phyloP scores from a whole-genome alignment of 2,113 vertebrate genomes.

The Spheniscus mendiculus region DNA sequence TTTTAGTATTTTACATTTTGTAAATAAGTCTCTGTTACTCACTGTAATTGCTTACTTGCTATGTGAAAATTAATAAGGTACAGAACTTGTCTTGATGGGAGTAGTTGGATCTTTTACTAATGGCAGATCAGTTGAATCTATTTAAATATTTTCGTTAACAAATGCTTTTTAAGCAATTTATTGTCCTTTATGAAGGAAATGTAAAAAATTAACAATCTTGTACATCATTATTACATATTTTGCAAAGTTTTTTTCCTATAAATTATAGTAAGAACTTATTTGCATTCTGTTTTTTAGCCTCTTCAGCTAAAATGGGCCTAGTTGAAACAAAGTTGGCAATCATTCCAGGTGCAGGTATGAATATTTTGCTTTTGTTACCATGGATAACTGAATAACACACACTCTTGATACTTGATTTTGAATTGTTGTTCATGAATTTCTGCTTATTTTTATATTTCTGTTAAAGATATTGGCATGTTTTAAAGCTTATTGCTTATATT shows the following conservation, averaged over 20 bases:
- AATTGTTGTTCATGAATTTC: not conserved
- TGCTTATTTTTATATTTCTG: not conserved
- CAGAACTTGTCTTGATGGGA: not conserved
- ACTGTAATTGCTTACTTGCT: not conserved
- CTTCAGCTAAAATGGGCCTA: constrained; percentile 93
- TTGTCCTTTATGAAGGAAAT: not conserved
- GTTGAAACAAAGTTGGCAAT: constrained; percentile 95
- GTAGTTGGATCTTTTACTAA: not conserved
- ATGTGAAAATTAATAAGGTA: not conserved
- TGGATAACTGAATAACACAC: not conserved
- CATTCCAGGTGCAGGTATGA: constrained; percentile 94
- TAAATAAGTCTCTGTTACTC: not conserved
- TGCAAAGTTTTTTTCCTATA: not conserved
- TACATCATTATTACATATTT: not conserved
- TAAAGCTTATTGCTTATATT: not conserved
- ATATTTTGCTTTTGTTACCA: not conserved
- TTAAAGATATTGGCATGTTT: not conserved
- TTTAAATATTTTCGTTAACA: not conserved
- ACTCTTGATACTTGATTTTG: not conserved
- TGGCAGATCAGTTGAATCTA: not conserved
- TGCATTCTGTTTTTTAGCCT: constrained; percentile 74
- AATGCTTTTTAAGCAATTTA: not conserved
- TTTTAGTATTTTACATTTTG: not conserved
- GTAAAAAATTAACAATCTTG: not conserved
- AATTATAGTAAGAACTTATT: not conserved